Base-by-base conservation (phyloP, 2,797 vertebrate genomes). In the Cuniculus paca region DNA sequence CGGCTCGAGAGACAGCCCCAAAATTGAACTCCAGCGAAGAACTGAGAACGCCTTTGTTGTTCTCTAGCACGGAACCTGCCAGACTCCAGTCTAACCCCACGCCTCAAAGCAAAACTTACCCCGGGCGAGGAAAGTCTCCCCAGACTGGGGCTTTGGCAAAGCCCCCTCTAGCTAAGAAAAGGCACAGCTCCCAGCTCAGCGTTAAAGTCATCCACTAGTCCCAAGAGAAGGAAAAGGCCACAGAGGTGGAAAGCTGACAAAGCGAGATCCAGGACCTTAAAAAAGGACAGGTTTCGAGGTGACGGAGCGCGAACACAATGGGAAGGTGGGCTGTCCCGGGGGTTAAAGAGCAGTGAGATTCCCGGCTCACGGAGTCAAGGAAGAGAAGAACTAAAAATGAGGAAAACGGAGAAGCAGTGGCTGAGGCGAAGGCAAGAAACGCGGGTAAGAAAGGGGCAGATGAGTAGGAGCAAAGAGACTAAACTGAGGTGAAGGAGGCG, bases 21-120 rank as follows among this genome's bases (percentile, higher is more conserved):
- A 45, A 39, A 92, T 48, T 45, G 94, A 45, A 61, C 74, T 77
- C 39, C 54, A 28, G 90, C 8, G 6, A 60, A 45, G 70, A 42
- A 11, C 61, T 31, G 68, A 92, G 63, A 45, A 89, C 61, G 91
- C 95, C 94, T 97, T 95, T 92, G 88, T 86, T 95, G 78, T 86
- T 65, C 74, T 31, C 78, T 14, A 72, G 74, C 45, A 56, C 48
- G 45, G 95, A 81, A 87, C 85, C 85, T 60, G 79, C 81, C 45
- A 1, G 94, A 94, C 75, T 42, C 61, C 94, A 50, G 63, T 10
- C n/a, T 28, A 31, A 70, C 26, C 31, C 87, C 17, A 65, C 11
- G 79, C 80, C 65, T 68, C 28, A 7, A 65, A 42, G 74, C 87
- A 82, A 85, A 93, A 88, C 72, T 85, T 50, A 10, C 63, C 75